These are phyloP conservation scores for Caenorhabditis remanei DNA, from an alignment of 1,140 invertebrate genomes.

Conservation along the genomic window DNA sequence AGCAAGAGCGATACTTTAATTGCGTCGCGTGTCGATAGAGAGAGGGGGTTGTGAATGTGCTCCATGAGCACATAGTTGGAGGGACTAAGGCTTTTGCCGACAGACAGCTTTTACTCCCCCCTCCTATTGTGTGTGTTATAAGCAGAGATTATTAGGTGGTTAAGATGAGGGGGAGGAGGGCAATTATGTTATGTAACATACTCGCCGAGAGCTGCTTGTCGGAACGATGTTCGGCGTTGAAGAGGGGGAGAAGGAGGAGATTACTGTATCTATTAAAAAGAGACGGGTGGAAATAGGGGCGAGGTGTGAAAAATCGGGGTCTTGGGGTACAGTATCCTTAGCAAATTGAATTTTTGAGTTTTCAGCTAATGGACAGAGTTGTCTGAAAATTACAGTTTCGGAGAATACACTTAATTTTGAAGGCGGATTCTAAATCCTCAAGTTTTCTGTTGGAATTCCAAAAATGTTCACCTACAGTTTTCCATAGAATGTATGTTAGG, in stretches of 20 bases:
- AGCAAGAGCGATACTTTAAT: conserved; percentile 44
- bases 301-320: background rate
- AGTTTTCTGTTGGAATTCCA: background rate
- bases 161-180: background rate
- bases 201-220: background rate
- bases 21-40: background rate
- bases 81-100: background rate
- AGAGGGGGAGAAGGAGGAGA: background rate
- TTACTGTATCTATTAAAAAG: background rate
- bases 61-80: background rate
- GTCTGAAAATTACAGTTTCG: too few species aligned
- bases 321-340: too few species aligned
- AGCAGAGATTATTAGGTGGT: conserved; percentile 18
- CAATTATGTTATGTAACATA: conserved; percentile 54
- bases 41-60: background rate
- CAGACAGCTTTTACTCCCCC: background rate
- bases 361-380: too few species aligned
- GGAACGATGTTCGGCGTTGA: background rate
- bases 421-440: too few species aligned
- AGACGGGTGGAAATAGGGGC: background rate
- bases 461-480: too few species aligned
- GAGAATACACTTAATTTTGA: too few species aligned
- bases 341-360: too few species aligned
- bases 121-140: conserved; percentile 25
- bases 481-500: too few species aligned